Base-by-base conservation (phyloP, 2,113 vertebrate genomes). In the Oxygymnocypris stewartii region DNA sequence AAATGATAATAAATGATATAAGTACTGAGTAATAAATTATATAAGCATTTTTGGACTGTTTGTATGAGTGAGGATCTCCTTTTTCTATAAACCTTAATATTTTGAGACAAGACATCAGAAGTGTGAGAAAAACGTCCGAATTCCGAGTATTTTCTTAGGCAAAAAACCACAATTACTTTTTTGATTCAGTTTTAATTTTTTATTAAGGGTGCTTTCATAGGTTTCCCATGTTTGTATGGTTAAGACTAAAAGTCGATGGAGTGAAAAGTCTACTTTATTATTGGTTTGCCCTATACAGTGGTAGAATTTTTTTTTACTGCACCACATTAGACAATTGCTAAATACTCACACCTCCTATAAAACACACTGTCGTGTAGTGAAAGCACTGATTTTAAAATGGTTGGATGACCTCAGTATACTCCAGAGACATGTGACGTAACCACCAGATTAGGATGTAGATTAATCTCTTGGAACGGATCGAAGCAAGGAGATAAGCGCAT, bases 391-490 rank as follows among this genome's bases (percentile, higher is more conserved):
- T 61, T 61, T 28, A 71, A 59, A 81, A 81, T 8, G 4, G 44
- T 11, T 76, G 49, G 40, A 65, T 44, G 59, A 49, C 59, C 25
- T 20, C 51, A 25, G 37, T 31, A 35, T 57, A 23, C 69, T 63
- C 35, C 57, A 51, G 54, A 51, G 42, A 67, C 42, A 82, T 76
- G 40, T 67, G 25, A 82, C 76, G 71, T 87, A 83, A 82, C 25
- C 31, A 25, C n/a, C 42, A 67, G 79, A 76, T 67, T 54, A 83
- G 57, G 20, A 76, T 67, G 42, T 40, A 12, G 79, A 75, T 65
- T 59, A 40, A 82, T 83, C 67, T 87, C 61, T 65, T 51, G 71
- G 69, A 74, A 44, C 37, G 6, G 51, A 47, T 61, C 69, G 61
- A 71, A 74, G 67, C 63, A 67, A 4, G 10, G 25, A 54, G 67